phyloP scores from a whole-genome alignment of 2,113 vertebrate genomes.

The Rissa tridactyla region DNA sequence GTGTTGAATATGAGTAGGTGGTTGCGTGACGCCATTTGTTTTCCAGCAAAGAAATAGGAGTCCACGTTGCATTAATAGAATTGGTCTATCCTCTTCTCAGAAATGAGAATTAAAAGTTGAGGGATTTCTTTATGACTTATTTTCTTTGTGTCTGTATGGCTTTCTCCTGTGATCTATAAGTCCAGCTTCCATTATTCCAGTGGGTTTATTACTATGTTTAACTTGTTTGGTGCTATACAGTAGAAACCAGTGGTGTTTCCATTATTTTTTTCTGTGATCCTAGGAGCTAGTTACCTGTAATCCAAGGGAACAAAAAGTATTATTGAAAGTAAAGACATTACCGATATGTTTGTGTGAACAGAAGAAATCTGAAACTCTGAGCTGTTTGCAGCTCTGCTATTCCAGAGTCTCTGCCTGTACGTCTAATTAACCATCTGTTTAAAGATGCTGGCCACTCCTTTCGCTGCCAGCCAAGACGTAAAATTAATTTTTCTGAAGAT shows the following conservation, averaged over 20 bases:
- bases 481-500: slow-evolving; percentile 11
- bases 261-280: background rate
- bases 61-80: background rate
- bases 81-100: background rate
- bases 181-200: background rate
- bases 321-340: background rate
- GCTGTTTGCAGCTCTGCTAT: background rate
- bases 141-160: background rate
- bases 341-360: background rate
- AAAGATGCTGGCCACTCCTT: background rate
- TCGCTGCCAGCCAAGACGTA: background rate
- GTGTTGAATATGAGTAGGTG: background rate
- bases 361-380: background rate
- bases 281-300: background rate
- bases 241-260: background rate
- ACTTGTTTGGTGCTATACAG: background rate
- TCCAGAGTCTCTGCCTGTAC: background rate
- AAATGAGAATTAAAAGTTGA: background rate
- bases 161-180: background rate
- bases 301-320: background rate
- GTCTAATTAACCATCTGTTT: background rate
- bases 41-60: background rate
- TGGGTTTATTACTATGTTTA: background rate
- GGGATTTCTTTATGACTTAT: background rate
- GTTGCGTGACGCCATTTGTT: background rate